Evolutionary conservation across 2,888 invertebrate genomes (phyloP).

Genomic region (Anoncus sp.): DNA sequence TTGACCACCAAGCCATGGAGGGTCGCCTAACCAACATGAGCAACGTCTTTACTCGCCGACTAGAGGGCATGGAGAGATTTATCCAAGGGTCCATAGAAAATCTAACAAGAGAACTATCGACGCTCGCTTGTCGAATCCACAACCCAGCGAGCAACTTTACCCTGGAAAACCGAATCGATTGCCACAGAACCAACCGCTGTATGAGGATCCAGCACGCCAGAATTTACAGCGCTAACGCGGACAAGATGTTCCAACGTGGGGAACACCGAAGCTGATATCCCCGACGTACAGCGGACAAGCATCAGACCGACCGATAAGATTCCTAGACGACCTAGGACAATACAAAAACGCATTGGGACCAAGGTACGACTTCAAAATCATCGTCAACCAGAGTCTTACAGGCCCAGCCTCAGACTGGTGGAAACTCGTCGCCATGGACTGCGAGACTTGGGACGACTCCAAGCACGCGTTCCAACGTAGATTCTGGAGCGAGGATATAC

Average conservation of each 20-base stretch:
- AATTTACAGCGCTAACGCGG: too few species aligned
- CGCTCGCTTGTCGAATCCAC: too few species aligned
- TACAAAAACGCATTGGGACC: constrained; percentile 2
- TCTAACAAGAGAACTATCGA: too few species aligned
- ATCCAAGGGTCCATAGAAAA: too few species aligned
- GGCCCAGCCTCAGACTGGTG: neutral
- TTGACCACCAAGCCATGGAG: too few species aligned
- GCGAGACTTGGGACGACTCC: neutral
- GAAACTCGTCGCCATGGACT: neutral
- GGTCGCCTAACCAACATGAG: too few species aligned
- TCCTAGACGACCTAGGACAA: neutral
- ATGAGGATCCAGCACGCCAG: too few species aligned
- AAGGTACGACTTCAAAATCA: neutral
- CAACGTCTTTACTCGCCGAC: too few species aligned
- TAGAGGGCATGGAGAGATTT: too few species aligned
- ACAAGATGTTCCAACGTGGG: neutral
- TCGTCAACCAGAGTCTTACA: neutral
- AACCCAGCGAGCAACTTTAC: too few species aligned
- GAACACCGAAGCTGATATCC: neutral
- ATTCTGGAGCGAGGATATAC: constrained; percentile 12
- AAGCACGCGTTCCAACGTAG: neutral
- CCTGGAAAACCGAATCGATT: too few species aligned
- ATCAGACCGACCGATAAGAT: neutral
- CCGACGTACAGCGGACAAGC: neutral
- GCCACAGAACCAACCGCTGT: too few species aligned